phyloP scores from a whole-genome alignment of 2,797 vertebrate species.

The Parauchenoglanis ngamensis region DNA sequence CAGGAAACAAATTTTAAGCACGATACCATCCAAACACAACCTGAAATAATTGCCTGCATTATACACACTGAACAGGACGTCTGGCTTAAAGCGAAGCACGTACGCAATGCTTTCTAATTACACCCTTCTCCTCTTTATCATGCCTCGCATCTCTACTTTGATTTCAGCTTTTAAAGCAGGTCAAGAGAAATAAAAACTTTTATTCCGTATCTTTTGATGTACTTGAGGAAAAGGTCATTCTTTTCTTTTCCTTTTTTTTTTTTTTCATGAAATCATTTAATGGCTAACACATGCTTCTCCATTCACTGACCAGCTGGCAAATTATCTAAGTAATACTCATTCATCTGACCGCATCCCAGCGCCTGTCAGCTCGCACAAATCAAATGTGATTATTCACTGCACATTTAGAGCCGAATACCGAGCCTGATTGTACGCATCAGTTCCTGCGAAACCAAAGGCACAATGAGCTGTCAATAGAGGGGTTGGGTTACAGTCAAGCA shows the following conservation, averaged over 20 bases:
- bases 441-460: slow-evolving; percentile 47
- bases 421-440: slow-evolving; percentile 45
- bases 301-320: slow-evolving; percentile 67
- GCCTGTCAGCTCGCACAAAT: slow-evolving; percentile 56
- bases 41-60: slow-evolving; percentile 41
- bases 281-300: slow-evolving; percentile 62
- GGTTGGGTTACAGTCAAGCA: slow-evolving; percentile 37
- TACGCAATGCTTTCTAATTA: slow-evolving; percentile 41
- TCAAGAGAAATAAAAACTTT: slow-evolving; percentile 54
- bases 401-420: slow-evolving; percentile 51
- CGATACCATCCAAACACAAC: slow-evolving; percentile 39
- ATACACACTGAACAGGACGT: slow-evolving; percentile 18
- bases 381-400: slow-evolving; percentile 56
- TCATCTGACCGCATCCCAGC: slow-evolving; percentile 59
- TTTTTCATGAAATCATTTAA: slow-evolving; percentile 57
- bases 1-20: slow-evolving; percentile 23
- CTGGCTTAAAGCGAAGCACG: slow-evolving; percentile 41
- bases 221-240: slow-evolving; percentile 54
- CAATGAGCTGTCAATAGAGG: slow-evolving; percentile 51
- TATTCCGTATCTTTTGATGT: slow-evolving; percentile 76
- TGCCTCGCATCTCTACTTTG: slow-evolving; percentile 40
- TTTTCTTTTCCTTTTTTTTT: slow-evolving; percentile 9
- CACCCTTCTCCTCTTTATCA: slow-evolving; percentile 35
- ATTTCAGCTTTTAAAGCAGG: slow-evolving; percentile 52
- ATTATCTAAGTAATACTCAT: slow-evolving; percentile 70